Conservation (phyloP, 2,797 vertebrate species). For the Ptychadena robeensis region DNA sequence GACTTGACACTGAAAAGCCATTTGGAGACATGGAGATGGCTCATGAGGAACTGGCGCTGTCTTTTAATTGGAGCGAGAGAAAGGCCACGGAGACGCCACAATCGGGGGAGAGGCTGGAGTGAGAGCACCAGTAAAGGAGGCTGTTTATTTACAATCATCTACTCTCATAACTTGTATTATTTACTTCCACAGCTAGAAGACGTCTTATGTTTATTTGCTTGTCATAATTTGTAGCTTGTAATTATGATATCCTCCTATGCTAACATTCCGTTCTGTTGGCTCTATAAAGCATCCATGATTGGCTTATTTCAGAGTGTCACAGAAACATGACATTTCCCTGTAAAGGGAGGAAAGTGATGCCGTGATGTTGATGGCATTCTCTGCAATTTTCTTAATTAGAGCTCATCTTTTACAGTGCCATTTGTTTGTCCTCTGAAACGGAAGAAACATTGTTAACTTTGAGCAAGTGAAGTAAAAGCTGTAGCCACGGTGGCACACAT, state of each 20-base stretch:
- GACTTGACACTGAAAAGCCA: conserved; percentile 88
- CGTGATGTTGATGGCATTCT: conserved; percentile 62
- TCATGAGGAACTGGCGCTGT: conserved; percentile 89
- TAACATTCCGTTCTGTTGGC: conserved; percentile 48
- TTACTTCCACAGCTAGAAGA: conserved; percentile 39
- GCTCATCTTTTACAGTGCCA: conserved; percentile 63
- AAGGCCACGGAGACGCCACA: conserved; percentile 74
- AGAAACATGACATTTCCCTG: conserved; percentile 67
- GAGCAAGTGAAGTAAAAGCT: conserved; percentile 20
- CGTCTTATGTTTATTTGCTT: conserved; percentile 60
- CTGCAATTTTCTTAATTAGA: conserved; percentile 67
- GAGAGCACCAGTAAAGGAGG: conserved; percentile 64
- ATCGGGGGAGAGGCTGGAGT: conserved; percentile 62
- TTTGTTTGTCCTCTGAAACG: conserved; percentile 44
- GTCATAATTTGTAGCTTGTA: conserved; percentile 67
- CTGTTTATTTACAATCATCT: conserved; percentile 65
- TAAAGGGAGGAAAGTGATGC: conserved; percentile 62
- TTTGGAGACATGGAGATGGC: conserved; percentile 85
- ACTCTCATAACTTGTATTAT: conserved; percentile 47
- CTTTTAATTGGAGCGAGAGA: conserved; percentile 87
- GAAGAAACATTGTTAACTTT: conserved; percentile 63
- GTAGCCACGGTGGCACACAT: background rate
- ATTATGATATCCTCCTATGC: conserved; percentile 67
- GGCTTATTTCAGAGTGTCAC: conserved; percentile 67
- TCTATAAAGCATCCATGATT: conserved; percentile 55